A percentile compares a stretch with the other conserved stretches of the same genome.
These are phyloP conservation scores for Varanus komodoensis DNA, from an alignment of 2,113 vertebrate species.

Conservation along the genomic window DNA sequence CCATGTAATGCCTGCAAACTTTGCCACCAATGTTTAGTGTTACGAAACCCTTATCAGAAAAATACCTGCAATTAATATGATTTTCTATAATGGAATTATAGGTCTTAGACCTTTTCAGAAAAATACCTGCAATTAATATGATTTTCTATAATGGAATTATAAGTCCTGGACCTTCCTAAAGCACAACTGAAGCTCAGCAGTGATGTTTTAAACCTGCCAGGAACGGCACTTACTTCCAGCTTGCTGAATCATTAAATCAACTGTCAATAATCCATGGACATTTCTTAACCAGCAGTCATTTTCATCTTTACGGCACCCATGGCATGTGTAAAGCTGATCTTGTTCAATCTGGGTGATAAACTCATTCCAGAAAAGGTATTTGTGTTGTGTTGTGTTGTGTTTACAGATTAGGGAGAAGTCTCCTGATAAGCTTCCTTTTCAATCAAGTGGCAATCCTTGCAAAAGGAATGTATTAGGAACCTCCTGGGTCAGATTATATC, in stretches of 20 bases:
- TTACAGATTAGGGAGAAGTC: not conserved
- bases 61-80: not conserved
- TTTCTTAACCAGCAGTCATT: not conserved
- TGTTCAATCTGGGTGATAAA: not conserved
- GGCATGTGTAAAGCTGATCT: not conserved
- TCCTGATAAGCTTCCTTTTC: not conserved
- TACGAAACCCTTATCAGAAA: not conserved
- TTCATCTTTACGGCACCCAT: not conserved
- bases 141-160: not conserved
- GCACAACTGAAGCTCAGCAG: not conserved
- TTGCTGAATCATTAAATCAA: not conserved
- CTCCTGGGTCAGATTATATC: not conserved
- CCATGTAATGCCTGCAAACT: not conserved
- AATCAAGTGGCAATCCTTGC: not conserved
- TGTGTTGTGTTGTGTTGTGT: not conserved
- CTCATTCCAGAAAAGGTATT: not conserved
- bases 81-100: not conserved
- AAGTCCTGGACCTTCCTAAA: not conserved
- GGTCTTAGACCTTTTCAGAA: not conserved
- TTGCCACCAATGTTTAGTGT: not conserved
- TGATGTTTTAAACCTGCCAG: not conserved
- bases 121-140: not conserved
- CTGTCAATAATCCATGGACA: not conserved
- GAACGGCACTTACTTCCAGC: not conserved
- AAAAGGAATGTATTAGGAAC: not conserved